phyloP scores from a whole-genome alignment of 2,797 vertebrate genomes.

The Liasis olivaceus region DNA sequence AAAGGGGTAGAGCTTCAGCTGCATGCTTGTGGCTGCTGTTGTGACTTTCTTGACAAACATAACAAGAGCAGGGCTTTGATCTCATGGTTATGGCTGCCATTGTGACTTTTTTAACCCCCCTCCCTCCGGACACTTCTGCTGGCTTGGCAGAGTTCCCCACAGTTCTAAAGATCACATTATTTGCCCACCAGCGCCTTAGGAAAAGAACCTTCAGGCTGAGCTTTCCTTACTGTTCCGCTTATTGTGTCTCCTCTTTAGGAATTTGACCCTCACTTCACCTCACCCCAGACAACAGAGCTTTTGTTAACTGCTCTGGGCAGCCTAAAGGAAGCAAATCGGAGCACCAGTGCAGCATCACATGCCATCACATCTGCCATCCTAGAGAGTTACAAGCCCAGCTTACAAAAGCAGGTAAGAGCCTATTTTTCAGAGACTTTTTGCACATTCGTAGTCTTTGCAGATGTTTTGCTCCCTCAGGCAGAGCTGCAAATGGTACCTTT shows the following conservation, averaged over 20 bases:
- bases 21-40: no score
- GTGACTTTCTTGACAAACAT: no score
- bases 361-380: conserved; percentile 56
- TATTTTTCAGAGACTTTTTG: background rate
- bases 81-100: no score
- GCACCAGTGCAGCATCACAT: conserved; percentile 49
- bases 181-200: background rate
- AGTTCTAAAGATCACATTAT: no score
- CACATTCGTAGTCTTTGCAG: background rate
- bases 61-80: no score
- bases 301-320: conserved; percentile 58
- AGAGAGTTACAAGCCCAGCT: conserved; percentile 58
- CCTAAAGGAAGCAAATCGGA: conserved; percentile 39
- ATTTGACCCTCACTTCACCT: conserved; percentile 62
- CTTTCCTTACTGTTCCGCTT: background rate
- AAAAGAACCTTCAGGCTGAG: background rate
- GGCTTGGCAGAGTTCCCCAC: no score
- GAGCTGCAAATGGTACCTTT: background rate
- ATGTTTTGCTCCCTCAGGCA: background rate
- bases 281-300: conserved; percentile 63
- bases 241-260: conserved; percentile 44
- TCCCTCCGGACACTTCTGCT: no score
- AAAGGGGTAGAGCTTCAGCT: no score
- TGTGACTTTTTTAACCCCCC: no score
- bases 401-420: conserved; percentile 54